phyloP scores from a whole-genome alignment of 2,888 invertebrate species.

The Dioctria rufipes region DNA sequence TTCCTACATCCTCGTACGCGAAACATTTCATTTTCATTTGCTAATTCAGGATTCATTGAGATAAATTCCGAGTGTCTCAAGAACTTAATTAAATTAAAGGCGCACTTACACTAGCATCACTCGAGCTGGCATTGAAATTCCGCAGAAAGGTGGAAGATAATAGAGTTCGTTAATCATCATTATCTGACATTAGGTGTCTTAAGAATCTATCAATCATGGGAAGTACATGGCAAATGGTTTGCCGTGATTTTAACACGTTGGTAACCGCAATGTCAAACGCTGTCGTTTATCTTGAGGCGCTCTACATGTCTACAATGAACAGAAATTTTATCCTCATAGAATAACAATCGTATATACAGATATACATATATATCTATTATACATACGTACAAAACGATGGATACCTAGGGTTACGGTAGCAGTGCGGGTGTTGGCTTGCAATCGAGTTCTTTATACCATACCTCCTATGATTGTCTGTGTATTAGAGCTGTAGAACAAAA shows the following conservation, averaged over 20 bases:
- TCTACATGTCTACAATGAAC: slow-evolving; percentile 12
- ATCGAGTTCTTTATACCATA: slow-evolving; percentile 1
- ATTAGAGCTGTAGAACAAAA: slow-evolving; percentile 18
- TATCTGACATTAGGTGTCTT: slow-evolving; percentile 44
- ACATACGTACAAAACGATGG: background rate
- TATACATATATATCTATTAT: background rate
- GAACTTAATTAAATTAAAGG: slow-evolving; percentile 40
- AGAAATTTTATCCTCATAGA: slow-evolving; percentile 9
- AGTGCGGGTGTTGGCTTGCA: background rate
- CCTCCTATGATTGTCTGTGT: slow-evolving; percentile 35
- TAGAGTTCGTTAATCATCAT: slow-evolving; percentile 52
- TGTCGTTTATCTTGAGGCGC: slow-evolving; percentile 30
- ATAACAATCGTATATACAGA: background rate
- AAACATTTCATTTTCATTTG: too few species aligned
- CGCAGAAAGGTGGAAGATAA: slow-evolving; percentile 43
- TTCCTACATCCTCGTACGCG: too few species aligned
- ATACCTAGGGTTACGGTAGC: background rate
- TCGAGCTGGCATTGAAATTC: slow-evolving; percentile 35
- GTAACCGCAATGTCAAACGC: slow-evolving; percentile 45
- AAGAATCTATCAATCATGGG: slow-evolving; percentile 41
- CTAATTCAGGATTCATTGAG: background rate
- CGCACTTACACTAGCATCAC: slow-evolving; percentile 13
- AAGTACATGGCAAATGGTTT: slow-evolving; percentile 45
- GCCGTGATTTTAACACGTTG: slow-evolving; percentile 48
- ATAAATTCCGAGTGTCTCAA: slow-evolving; percentile 17